Base-by-base conservation (phyloP, 1,140 invertebrate genomes). In the Brachionus plicatilis region DNA sequence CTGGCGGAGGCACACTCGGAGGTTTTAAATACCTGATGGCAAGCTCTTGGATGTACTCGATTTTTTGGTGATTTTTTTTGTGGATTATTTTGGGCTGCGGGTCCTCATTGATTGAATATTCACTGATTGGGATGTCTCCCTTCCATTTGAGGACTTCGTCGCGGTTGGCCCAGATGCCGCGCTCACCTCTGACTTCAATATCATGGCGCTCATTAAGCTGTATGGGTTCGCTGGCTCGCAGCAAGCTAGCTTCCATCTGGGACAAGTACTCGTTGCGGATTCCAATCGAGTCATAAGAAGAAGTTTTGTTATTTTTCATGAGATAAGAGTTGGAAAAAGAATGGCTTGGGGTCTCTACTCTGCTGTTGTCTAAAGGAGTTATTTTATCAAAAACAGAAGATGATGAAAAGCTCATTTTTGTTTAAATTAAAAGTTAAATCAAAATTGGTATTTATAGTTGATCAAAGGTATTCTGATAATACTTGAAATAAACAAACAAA, bases 1-100 rank as follows among this genome's bases (percentile, higher is more conserved):
- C 80, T 11, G 80, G 80, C 20, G 80, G 80, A 17, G 60, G 65
- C 20, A 65, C 56, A 29, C 56, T 83, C 3, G 80, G 80, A n/a
- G 80, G 80, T 27, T 68, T 43, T 53, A 83, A 33, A 53, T 83
- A 83, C 24, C 80, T 65, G 2, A 83, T 41, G 17, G 80, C 80
- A 4, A 83, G 14, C 33, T 83, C 80, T 83, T 83, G 80, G 12
- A 68, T 83, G 12, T 83, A 83, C 7, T 41, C 37, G 1, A 83
- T 20, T 27, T 50, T 43, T 17, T 83, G 27, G 11, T 45, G 6
- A 27, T 17, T 33, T 47, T 68, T 65, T 70, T 83, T 83, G 45
- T 20, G 60, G 7, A 83, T 41, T 47, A 83, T 72, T 70, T 70
- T 41, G 12, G 80, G 80, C 14, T 83, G 27, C 12, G 80, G 41